Evolutionary conservation across 2,888 invertebrate species (phyloP).

Genomic region (Trilocha varians): DNA sequence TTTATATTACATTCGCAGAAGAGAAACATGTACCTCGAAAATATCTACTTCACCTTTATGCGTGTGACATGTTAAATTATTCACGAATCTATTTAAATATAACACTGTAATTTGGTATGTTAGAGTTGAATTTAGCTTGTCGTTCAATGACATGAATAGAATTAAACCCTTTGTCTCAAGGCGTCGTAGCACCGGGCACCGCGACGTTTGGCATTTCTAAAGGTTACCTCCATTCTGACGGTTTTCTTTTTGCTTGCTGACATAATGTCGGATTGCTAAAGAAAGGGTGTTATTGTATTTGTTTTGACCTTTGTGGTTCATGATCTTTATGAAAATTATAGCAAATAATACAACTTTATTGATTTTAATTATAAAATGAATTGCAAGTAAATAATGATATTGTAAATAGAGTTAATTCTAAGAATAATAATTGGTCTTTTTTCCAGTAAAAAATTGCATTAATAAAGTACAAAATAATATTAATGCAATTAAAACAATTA

Average conservation of each 20-base stretch:
- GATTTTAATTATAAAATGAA: too few relatives aligned
- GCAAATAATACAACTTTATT: conserved; percentile 21
- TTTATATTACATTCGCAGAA: conserved; percentile 49
- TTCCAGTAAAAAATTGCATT: too few relatives aligned
- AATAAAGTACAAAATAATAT: too few relatives aligned
- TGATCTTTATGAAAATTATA: not conserved
- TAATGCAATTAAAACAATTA: conserved; percentile 46
- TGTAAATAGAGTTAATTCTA: too few relatives aligned
- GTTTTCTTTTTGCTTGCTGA: conserved; percentile 62
- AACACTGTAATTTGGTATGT: conserved; percentile 25
- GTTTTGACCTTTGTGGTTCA: conserved; percentile 50
- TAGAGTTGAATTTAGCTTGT: conserved; percentile 43
- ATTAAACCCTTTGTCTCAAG: conserved; percentile 69
- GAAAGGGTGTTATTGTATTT: conserved; percentile 61
- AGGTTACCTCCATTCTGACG: conserved; percentile 59
- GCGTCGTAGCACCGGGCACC: conserved; percentile 47
- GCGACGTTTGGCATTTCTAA: conserved; percentile 67
- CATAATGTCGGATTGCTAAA: conserved; percentile 48
- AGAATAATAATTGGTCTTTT: too few relatives aligned
- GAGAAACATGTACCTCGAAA: conserved; percentile 46
- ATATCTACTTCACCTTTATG: conserved; percentile 41
- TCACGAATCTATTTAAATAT: conserved; percentile 25
- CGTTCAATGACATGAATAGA: conserved; percentile 33
- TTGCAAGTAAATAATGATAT: too few relatives aligned
- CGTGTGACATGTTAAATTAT: conserved; percentile 39